Conservation (phyloP, 2,888 invertebrate species). For the Melanostoma mellinum region DNA sequence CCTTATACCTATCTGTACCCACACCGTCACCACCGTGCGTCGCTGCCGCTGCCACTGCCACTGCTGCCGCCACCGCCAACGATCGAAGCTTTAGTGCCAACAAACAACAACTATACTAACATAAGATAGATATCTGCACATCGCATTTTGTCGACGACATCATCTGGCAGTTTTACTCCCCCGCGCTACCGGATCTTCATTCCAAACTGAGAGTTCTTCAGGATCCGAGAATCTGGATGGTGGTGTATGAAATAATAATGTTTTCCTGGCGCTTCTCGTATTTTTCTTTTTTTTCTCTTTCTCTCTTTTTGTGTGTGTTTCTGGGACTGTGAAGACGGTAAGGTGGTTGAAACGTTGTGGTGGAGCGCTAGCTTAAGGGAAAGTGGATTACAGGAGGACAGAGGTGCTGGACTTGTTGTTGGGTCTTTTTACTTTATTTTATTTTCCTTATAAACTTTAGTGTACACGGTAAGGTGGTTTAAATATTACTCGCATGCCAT, state of each 20-base stretch:
- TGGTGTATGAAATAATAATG: slow-evolving; percentile 69
- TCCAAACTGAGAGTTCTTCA: slow-evolving; percentile 30
- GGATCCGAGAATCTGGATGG: slow-evolving; percentile 47
- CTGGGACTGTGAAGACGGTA: slow-evolving; percentile 18
- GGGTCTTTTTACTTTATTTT: background rate
- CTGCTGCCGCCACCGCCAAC: slow-evolving; percentile 12
- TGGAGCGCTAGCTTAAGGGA: slow-evolving; percentile 46
- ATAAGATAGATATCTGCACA: slow-evolving; percentile 62
- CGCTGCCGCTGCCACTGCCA: background rate
- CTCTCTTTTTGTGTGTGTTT: slow-evolving; percentile 27
- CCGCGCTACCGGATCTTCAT: slow-evolving; percentile 33
- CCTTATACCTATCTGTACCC: background rate
- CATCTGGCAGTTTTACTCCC: slow-evolving; percentile 36
- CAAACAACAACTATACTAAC: slow-evolving; percentile 49
- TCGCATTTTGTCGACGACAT: slow-evolving; percentile 67
- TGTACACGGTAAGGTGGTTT: slow-evolving; percentile 37
- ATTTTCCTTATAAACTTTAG: slow-evolving; percentile 4
- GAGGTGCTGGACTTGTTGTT: slow-evolving; percentile 40
- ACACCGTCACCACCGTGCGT: background rate
- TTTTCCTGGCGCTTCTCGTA: slow-evolving; percentile 60
- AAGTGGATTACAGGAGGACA: slow-evolving; percentile 70
- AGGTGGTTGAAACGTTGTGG: background rate
- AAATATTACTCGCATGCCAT: slow-evolving; percentile 41
- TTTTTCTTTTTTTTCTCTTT: slow-evolving; percentile 6
- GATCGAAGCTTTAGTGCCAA: slow-evolving; percentile 48